Evolutionary conservation across 2,888 invertebrate genomes (phyloP).

Genomic region (Folsomia manolachei): DNA sequence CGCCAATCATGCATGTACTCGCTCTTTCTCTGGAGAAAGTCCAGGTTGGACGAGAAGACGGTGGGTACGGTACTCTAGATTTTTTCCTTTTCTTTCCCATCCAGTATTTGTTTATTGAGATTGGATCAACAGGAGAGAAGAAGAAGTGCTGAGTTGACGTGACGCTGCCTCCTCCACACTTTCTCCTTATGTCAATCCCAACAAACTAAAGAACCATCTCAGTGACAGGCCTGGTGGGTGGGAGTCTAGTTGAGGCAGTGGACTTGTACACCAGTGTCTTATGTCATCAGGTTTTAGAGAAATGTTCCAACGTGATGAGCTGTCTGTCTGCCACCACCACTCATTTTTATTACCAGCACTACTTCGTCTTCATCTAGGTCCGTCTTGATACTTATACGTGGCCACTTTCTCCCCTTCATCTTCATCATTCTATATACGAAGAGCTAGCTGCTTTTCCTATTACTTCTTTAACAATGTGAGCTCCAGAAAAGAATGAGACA

Average conservation of each 20-base stretch:
- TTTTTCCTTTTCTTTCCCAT: neutral
- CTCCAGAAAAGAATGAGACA: too few species aligned
- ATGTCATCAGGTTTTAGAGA: neutral
- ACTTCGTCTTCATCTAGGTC: neutral
- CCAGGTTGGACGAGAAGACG: too few species aligned
- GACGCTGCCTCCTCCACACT: too few species aligned
- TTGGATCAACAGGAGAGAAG: slow-evolving; percentile 5
- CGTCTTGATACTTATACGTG: too few species aligned
- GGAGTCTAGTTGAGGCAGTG: neutral
- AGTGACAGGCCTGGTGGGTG: neutral
- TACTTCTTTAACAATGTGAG: too few species aligned
- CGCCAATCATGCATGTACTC: neutral
- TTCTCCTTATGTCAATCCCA: neutral
- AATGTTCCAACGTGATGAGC: neutral
- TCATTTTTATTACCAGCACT: neutral
- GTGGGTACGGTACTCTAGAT: too few species aligned
- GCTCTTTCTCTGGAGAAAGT: neutral
- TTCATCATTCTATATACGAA: too few species aligned
- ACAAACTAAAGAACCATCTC: neutral
- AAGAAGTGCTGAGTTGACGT: neutral
- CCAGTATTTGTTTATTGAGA: slow-evolving; percentile 1
- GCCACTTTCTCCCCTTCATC: too few species aligned
- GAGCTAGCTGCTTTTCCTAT: too few species aligned
- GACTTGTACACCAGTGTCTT: neutral
- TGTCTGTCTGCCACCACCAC: neutral